Evolutionary conservation across 2,797 vertebrate species (phyloP).

Genomic region (Hippocampus kuda): DNA sequence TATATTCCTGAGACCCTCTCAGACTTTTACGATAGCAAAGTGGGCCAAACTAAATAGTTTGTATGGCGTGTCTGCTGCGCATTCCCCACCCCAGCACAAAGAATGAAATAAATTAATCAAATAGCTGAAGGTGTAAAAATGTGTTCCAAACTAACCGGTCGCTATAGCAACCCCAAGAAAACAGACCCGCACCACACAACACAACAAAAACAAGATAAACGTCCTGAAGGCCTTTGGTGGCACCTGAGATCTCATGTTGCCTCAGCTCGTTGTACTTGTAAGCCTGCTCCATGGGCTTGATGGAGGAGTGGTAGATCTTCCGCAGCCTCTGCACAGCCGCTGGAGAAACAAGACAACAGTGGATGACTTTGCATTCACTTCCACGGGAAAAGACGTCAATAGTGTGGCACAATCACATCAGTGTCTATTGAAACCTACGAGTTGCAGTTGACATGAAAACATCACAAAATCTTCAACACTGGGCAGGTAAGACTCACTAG

Average conservation of each 20-base stretch:
- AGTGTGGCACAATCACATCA: no score
- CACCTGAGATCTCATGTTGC: conserved; percentile 94
- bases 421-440: no score
- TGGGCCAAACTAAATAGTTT: not conserved
- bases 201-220: not conserved
- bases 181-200: conserved; percentile 26
- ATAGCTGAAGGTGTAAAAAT: conserved; percentile 7
- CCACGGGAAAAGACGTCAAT: no score
- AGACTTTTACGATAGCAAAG: not conserved
- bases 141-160: conserved; percentile 29
- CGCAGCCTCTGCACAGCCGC: conserved; percentile 80
- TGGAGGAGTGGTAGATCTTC: conserved; percentile 90
- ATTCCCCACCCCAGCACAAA: not conserved
- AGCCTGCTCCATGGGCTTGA: conserved; percentile 94
- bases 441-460: no score
- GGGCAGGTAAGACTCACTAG: no score
- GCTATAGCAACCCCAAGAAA: conserved; percentile 37
- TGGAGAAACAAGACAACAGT: conserved; percentile 31
- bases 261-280: conserved; percentile 97
- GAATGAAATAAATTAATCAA: not conserved
- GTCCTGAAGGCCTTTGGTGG: not conserved
- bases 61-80: no score
- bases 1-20: not conserved
- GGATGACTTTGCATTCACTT: not conserved
- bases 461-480: no score